Conservation (phyloP, 2,113 vertebrate genomes). For the Zosterops lateralis region DNA sequence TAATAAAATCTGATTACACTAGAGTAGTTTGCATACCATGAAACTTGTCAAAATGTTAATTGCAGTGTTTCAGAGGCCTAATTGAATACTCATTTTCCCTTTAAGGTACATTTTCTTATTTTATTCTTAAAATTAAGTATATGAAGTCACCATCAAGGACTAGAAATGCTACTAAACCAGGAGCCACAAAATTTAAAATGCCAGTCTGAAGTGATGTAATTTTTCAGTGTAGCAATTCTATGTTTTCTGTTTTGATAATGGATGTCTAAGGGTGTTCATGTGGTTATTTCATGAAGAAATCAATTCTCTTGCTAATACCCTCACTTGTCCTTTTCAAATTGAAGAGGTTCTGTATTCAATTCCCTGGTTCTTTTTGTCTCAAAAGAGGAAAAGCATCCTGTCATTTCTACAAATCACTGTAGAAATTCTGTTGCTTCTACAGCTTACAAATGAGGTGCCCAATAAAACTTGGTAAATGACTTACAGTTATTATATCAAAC, state of each 20-base stretch:
- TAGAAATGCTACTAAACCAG: not conserved
- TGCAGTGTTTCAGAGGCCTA: not conserved
- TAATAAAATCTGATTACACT: not conserved
- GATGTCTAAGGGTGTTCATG: not conserved
- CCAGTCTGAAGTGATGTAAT: not conserved
- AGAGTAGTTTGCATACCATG: not conserved
- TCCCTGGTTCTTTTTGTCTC: not conserved
- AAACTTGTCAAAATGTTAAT: not conserved
- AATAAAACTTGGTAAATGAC: not conserved
- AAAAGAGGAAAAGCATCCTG: not conserved
- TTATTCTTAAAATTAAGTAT: not conserved
- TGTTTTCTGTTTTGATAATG: not conserved
- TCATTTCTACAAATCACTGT: not conserved
- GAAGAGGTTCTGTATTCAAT: not conserved
- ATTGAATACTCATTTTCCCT: not conserved
- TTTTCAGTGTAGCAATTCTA: not conserved
- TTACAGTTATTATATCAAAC: not conserved
- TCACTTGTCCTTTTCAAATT: not conserved
- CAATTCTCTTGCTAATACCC: not conserved
- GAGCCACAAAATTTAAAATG: not conserved
- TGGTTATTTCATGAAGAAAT: not conserved
- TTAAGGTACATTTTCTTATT: not conserved
- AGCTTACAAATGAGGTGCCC: not conserved
- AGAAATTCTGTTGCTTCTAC: not conserved
- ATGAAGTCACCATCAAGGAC: not conserved